phyloP scores from a whole-genome alignment of 92 coral and sea anemone species.

The Palythoa heliodiscus region DNA sequence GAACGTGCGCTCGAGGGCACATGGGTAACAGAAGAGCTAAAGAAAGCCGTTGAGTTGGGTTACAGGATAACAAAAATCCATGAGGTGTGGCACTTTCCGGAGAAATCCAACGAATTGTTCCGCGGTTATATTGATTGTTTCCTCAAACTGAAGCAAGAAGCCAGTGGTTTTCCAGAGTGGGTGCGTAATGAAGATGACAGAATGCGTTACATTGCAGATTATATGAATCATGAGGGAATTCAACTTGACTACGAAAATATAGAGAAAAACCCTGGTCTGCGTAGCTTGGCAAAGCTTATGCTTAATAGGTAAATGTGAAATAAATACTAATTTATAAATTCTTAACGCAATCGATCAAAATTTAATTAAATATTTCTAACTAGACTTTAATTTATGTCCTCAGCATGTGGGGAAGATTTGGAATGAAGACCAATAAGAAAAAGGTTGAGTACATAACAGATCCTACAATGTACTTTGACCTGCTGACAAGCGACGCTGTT shows the following conservation, averaged over 20 bases:
- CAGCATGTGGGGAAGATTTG: conserved; percentile 60
- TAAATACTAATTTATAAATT: not conserved
- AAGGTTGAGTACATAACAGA: conserved; percentile 31
- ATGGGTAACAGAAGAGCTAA: conserved; percentile 59
- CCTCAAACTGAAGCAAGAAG: conserved; percentile 49
- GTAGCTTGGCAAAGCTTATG: conserved; percentile 44
- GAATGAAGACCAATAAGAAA: conserved; percentile 28
- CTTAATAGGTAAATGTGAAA: conserved; percentile 30
- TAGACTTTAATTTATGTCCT: not conserved
- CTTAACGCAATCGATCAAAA: not conserved
- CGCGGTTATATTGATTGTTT: conserved; percentile 44
- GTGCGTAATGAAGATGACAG: conserved; percentile 34
- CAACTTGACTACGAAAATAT: conserved; percentile 32
- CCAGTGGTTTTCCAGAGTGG: conserved; percentile 30
- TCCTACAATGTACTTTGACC: conserved; percentile 35
- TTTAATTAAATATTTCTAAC: not conserved
- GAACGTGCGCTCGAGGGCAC: conserved; percentile 55
- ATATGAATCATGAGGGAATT: conserved; percentile 38
- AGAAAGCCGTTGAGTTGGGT: conserved; percentile 50
- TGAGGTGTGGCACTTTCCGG: conserved; percentile 66
- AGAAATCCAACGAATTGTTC: conserved; percentile 17
- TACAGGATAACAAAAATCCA: conserved; percentile 41
- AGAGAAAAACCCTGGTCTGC: conserved; percentile 36
- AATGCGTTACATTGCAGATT: conserved; percentile 37
- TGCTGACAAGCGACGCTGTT: not conserved